Evolutionary conservation across 2,797 vertebrate species (phyloP), one percentile per base, ranked within the genome.

Genomic region (Antennarius maculatus): DNA sequence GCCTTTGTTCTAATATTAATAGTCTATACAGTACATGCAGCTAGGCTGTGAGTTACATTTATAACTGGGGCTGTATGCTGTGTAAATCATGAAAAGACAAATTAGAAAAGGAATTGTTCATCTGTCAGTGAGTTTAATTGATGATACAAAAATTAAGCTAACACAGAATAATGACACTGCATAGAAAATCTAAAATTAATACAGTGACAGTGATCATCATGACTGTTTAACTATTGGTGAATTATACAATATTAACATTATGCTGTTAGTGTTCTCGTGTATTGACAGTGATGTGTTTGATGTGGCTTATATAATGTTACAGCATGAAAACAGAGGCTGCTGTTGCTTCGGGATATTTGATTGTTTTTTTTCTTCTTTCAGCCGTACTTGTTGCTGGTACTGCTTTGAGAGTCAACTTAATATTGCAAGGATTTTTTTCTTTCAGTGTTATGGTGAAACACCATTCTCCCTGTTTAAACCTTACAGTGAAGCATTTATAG

Each of bases 301-400:
- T 76, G 51, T 13, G 17, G 48, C 58, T 48, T 34, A 13, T 41
- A 56, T 3, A 54, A 27, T 23, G 31, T 53, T 47, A 31, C 13
- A n/a, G 27, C 39, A 49, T 55, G 4, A 6, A 43, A 2, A 2
- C 15, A 41, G 29, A 42, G 17, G 28, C 57, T 69, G 18, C 51
- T 54, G 54, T 56, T 63, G 67, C 71, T 39, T 14, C 46, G 7
- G 58, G 61, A 41, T 59, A 2, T 61, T 60, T 79, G 41, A 56
- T 74, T 41, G 29, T 43, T 52, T 63, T 54, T 5, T 63, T 54
- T 7, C 15, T 61, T 54, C 57, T 54, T 48, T 58, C 12, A 69
- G 37, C 66, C 45, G 27, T 16, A 16, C 53, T 68, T 51, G 53
- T 66, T 75, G 61, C 58, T 63, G 45, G 27, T 17, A 31, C 14